A percentile compares a stretch with the other conserved stretches of the same genome.
phyloP scores from a whole-genome alignment of 1,140 invertebrate genomes.

The Conopomorpha cramerella region DNA sequence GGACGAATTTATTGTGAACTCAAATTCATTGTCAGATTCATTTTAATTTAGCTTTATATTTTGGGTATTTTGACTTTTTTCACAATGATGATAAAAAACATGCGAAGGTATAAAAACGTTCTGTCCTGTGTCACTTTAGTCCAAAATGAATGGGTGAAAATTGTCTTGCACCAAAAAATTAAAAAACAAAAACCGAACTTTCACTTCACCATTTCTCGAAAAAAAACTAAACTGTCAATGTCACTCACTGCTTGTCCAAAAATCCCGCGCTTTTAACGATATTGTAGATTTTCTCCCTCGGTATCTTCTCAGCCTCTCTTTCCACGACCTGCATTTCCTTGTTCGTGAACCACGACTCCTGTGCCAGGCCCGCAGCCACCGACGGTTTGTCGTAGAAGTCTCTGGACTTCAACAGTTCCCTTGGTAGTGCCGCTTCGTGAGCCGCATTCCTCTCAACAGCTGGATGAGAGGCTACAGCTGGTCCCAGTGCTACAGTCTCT shows the following conservation, averaged over 20 bases:
- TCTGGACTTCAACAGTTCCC: conserved; percentile 66
- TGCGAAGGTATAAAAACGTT: too few relatives aligned
- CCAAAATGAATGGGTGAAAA: too few relatives aligned
- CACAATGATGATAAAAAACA: too few relatives aligned
- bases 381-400: conserved; percentile 77
- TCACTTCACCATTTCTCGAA: background rate
- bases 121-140: background rate
- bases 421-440: conserved; percentile 40
- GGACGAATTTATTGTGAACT: too few relatives aligned
- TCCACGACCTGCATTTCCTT: conserved; percentile 76
- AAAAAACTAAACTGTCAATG: too few relatives aligned
- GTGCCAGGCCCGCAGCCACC: conserved; percentile 70
- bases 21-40: too few relatives aligned
- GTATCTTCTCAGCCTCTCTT: conserved; percentile 78
- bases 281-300: conserved; percentile 72
- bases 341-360: conserved; percentile 74
- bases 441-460: conserved; percentile 50
- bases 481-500: conserved; percentile 9
- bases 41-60: too few relatives aligned
- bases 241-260: conserved; percentile 39
- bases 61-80: too few relatives aligned
- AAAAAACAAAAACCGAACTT: background rate
- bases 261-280: conserved; percentile 74
- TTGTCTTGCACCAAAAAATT: background rate
- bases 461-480: conserved; percentile 29